Evolutionary conservation across 2,888 invertebrate genomes (phyloP), one percentile per base, ranked within the genome.

Genomic region (Aethes cnicana): DNA sequence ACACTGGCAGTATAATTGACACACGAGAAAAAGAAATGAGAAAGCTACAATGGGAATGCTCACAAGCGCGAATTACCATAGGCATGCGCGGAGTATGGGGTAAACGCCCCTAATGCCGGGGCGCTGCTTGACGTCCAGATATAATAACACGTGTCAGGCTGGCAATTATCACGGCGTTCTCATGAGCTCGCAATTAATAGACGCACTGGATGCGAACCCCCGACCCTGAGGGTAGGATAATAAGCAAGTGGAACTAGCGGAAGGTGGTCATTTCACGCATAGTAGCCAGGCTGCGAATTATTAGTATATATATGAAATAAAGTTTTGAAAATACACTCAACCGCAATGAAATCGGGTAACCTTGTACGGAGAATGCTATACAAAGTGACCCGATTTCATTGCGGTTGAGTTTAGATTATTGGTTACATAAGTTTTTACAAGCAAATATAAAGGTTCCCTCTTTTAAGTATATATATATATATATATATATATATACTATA

Each of bases 141-240:
- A n/a, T n/a, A 83, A 84, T 83, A 77, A 79, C 72, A 80, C 60
- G 63, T 64, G 63, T 63, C 56, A 59, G 56, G 30, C 64, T 61
- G 58, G 66, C 72, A 77, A 83, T 82, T 81, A 82, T 68, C 62
- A 55, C 55, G 58, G 60, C 58, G 65, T 82, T 81, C 81, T 68
- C 82, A 78, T 68, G 61, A 68, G 68, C 63, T 65, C 62, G 58
- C 72, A 76, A 82, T 84, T 82, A 84, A 72, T 68, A 68, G 61
- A 68, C 61, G 72, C 77, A 78, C 66, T 69, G 74, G 66, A 61
- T 67, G 62, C 65, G 74, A 77, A 74, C 69, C 39, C 3, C 35
- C 36, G 47, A 39, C 42, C 39, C 12, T 21, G 18, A 37, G 32
- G 55, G 56, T 58, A 60, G 57, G 56, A 63, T 67, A 66, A 69